A percentile compares a stretch with the other conserved stretches of the same genome.
phyloP scores from a whole-genome alignment of 2,113 vertebrate genomes.

The Spea multiplicata region DNA sequence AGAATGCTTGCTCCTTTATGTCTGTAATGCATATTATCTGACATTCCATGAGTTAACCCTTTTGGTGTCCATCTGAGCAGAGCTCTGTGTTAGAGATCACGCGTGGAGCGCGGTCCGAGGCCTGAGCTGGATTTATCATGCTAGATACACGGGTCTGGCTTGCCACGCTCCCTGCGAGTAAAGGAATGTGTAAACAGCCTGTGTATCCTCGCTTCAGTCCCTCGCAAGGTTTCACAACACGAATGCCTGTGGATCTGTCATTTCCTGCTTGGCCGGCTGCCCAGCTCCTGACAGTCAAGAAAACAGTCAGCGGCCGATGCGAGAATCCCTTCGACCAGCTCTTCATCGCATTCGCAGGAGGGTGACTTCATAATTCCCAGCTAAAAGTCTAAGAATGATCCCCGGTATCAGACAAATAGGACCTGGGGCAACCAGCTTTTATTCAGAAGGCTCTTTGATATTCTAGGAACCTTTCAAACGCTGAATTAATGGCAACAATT shows the following conservation, averaged over 20 bases:
- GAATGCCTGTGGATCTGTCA: conserved; percentile 85
- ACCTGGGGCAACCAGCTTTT: no score
- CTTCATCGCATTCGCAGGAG: conserved; percentile 32
- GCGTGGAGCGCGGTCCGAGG: no score
- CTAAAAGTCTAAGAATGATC: neutral
- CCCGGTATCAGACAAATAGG: neutral
- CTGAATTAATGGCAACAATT: no score
- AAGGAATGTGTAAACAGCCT: conserved; percentile 80
- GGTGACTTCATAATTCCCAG: neutral
- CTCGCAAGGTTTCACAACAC: conserved; percentile 81
- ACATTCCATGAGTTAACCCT: no score
- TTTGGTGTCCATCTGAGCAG: no score
- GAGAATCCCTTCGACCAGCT: conserved; percentile 63
- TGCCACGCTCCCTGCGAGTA: conserved; percentile 66
- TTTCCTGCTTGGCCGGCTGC: conserved; percentile 82
- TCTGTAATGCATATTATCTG: no score
- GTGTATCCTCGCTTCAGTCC: conserved; percentile 77
- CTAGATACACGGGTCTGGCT: conserved; percentile 65
- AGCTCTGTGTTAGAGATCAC: no score
- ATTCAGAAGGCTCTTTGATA: no score
- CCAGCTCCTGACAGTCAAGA: conserved; percentile 75
- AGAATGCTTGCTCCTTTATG: no score
- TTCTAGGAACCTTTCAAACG: no score
- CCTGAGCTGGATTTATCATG: neutral
- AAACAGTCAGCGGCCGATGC: conserved; percentile 43